Base-by-base conservation (phyloP, 1,140 invertebrate species). In the Nasonia longicornis region DNA sequence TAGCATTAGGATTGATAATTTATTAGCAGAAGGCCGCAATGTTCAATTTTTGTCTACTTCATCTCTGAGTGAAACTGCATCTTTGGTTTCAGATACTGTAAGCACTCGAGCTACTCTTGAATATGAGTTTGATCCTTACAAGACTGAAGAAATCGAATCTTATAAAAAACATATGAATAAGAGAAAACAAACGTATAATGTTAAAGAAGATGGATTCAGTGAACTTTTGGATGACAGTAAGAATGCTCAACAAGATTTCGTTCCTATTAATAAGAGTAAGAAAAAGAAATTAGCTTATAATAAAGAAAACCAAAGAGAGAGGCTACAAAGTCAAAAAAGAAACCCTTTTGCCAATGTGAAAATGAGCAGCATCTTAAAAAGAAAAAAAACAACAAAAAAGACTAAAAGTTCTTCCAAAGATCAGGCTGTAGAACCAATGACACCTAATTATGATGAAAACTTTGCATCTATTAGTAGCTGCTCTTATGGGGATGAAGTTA, bases 101-200 rank as follows among this genome's bases (percentile, higher is more conserved):
- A 79, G 16, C 38, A 20, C 52, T 67, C 29, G 29, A 67, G 22
- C 12, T 12, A 67, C 22, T 67, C 29, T 29, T 72, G 26, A 45
- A 20, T 58, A 42, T 45, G 38, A 74, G 1, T 45, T 72, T 29
- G 58, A 74, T 45, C 16, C 48, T 26, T 48, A 58, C 0, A 66
- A 48, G 22, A 74, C 67, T 22, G n/a, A 1, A 73, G 64, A 26
- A 29, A 14, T 66, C 63, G n/a, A 63, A 45, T 48, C 48, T 29
- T 48, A 52, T 2, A 81, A n/a, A 29, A 72, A 52, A 12, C n/a
- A 76, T 67, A 74, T 22, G 2, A 70, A 45, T 29, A 83, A 79
- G 42, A 84, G 85, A 26, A 86, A 87, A 76, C 84, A 86, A 81
- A 52, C 69, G 26, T 69, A 86, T 26, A 73, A 26, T 74, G 73